Evolutionary conservation across 2,797 vertebrate genomes (phyloP).

Genomic region (Oophaga sylvatica): DNA sequence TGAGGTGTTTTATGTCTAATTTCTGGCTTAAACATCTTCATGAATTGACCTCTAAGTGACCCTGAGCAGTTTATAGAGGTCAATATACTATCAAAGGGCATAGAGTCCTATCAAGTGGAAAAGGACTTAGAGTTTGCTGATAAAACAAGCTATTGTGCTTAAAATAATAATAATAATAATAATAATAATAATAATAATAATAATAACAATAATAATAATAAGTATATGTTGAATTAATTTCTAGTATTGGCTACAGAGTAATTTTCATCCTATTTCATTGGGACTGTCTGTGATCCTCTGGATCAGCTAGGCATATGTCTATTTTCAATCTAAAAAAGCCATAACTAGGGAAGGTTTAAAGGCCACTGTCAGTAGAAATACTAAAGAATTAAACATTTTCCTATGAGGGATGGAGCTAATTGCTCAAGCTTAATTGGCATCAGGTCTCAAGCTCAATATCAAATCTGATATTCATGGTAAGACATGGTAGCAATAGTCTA

Average conservation of each 20-base stretch:
- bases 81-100: neutral
- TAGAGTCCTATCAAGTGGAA: neutral
- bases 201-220: no score
- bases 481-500: constrained; percentile 70
- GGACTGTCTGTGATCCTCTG: neutral
- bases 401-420: constrained; percentile 81
- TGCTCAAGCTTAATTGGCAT: constrained; percentile 97
- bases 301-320: neutral
- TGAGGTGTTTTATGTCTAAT: no score
- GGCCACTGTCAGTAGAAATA: constrained; percentile 76
- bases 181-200: no score
- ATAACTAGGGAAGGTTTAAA: constrained; percentile 67
- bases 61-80: no score
- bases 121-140: neutral
- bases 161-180: no score
- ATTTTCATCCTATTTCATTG: neutral
- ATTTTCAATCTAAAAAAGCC: neutral
- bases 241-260: neutral
- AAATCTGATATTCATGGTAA: constrained; percentile 80
- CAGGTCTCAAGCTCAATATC: constrained; percentile 82
- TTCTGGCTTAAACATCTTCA: no score
- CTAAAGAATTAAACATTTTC: constrained; percentile 80
- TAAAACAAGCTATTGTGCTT: no score
- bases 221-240: neutral
- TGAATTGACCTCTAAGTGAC: neutral